phyloP scores from a whole-genome alignment of 2,113 vertebrate genomes.

The Chaetorhynchus papuensis region DNA sequence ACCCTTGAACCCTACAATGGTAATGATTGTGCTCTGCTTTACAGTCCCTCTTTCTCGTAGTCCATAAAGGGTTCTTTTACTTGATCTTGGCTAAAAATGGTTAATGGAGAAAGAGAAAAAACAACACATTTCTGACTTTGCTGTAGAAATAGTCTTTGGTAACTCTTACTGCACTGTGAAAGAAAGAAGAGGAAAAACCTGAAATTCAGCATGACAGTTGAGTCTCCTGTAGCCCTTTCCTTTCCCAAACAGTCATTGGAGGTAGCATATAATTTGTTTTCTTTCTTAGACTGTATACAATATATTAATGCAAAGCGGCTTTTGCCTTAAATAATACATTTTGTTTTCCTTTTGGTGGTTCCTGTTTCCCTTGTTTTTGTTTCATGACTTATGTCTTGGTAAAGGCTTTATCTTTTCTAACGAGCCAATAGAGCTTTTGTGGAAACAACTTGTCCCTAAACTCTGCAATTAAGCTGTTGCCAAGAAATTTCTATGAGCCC shows the following conservation, averaged over 20 bases:
- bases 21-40: neutral
- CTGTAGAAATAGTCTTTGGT: neutral
- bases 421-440: slow-evolving; percentile 25
- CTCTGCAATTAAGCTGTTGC: slow-evolving; percentile 57
- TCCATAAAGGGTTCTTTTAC: neutral
- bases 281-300: neutral
- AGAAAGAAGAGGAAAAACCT: neutral
- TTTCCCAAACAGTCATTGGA: neutral
- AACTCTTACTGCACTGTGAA: neutral
- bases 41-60: neutral
- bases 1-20: neutral
- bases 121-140: neutral
- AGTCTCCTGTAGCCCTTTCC: neutral
- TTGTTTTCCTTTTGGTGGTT: neutral
- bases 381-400: slow-evolving; percentile 41
- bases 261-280: neutral
- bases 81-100: neutral
- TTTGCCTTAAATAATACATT: neutral
- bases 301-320: neutral
- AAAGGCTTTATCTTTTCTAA: slow-evolving; percentile 22
- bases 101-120: neutral
- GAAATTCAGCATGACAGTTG: neutral
- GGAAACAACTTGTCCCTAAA: slow-evolving; percentile 40
- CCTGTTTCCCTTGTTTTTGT: slow-evolving; percentile 31
- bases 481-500: slow-evolving; percentile 59